Evolutionary conservation across 2,888 invertebrate species (phyloP).

Genomic region (Liopterus haemorrhoidalis): DNA sequence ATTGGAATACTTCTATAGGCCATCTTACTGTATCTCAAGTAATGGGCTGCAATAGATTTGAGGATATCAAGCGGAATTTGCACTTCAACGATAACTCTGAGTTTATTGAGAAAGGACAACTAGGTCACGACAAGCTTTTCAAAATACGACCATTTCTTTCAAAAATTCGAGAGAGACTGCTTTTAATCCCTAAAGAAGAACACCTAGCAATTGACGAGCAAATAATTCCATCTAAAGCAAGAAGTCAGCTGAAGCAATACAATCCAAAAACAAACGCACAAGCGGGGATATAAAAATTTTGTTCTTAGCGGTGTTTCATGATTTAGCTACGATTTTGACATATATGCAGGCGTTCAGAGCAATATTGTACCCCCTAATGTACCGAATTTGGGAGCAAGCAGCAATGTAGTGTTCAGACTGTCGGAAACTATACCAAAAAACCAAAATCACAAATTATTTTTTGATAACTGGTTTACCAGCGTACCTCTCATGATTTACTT

Average conservation of each 20-base stretch:
- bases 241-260: conserved; percentile 34
- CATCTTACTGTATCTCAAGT: conserved; percentile 8
- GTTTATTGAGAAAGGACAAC: conserved; percentile 16
- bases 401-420: conserved; percentile 35
- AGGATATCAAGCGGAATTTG: conserved; percentile 27
- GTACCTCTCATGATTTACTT: conserved; percentile 26
- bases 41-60: conserved; percentile 31
- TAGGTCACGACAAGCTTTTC: conserved; percentile 34
- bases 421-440: conserved; percentile 32
- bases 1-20: conserved; percentile 24
- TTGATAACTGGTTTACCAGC: conserved; percentile 38
- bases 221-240: conserved; percentile 38
- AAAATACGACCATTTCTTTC: conserved; percentile 33
- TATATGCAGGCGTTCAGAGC: conserved; percentile 36
- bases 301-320: conserved; percentile 40
- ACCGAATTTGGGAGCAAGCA: conserved; percentile 34
- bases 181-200: conserved; percentile 36
- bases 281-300: conserved; percentile 39
- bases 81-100: conserved; percentile 18
- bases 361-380: conserved; percentile 30
- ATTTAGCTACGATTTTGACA: conserved; percentile 40
- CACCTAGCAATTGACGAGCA: conserved; percentile 37
- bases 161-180: conserved; percentile 24
- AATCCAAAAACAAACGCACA: conserved; percentile 39
- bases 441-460: conserved; percentile 35